Base-by-base conservation (phyloP, 2,888 invertebrate species). In the Shargacucullia verbasci region DNA sequence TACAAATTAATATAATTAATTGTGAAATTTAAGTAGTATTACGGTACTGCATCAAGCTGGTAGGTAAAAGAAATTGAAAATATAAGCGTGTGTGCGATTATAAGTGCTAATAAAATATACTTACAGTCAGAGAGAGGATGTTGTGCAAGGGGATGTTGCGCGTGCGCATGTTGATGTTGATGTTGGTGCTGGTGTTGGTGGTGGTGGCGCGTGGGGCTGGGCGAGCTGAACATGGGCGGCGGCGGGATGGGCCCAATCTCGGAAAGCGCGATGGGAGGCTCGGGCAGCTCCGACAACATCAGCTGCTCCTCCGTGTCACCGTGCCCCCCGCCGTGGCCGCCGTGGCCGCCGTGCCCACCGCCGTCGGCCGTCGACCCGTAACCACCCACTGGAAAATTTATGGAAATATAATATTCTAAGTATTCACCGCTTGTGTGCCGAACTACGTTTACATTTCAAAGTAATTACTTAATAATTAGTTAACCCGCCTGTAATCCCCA, bases 151-250 rank as follows among this genome's bases (percentile, higher is more conserved):
- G 82, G 88, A 73, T 94, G 82, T 52, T 82, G 85, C 58, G 85
- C 83, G 55, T 84, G 83, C 50, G 86, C 48, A 39, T 66, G 68
- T 13, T 65, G 64, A n/a, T 73, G 74, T 43, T 80, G 79, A 76
- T 94, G 92, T 67, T 89, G 87, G 73, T 92, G 79, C 39, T 81
- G 82, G 47, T 89, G 69, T 95, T 78, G 80, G 61, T 78, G 84
- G 54, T 79, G 83, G 75, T 92, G 92, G 27, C 92, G 85, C 56
- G 96, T 92, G 70, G 97, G 97, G 90, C 97, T 97, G 73, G 97
- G 97, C 80, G 98, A 98, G 91, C 98, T 98, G 95, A 98, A 98
- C 98, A 98, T 98, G 75, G 98, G 98, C 82, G 98, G 98, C 81
- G 98, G 98, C 83, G 98, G 97, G 89, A 98, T 98, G 73, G 98